Evolutionary conservation across 2,113 vertebrate species (phyloP), one percentile per base, ranked within the genome.

Genomic region (Vimba vimba): DNA sequence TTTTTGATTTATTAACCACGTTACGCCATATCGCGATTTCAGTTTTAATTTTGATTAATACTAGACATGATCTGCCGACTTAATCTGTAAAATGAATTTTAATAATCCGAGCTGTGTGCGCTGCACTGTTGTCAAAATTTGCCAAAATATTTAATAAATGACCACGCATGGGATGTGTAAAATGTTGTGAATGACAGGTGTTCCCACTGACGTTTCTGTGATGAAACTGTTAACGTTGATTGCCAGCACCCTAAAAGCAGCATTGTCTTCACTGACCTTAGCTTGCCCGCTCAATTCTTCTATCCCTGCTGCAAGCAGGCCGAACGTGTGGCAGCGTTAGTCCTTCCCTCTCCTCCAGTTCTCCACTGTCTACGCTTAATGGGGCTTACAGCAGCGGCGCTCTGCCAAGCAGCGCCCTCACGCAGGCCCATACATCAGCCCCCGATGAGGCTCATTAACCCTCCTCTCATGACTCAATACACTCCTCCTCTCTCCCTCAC

Each of bases 291-390:
- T 75, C 73, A 6, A 27, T 75, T 52, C 75, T 77, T 77, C 75
- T 39, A 62, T 23, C 27, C 77, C 36, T 11, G 71, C 36, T 75
- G 19, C 36, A 21, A 36, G 52, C 19, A 13, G 47, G n/a, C 74
- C 43, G 25, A 15, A 77, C 25, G 17, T 59, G 76, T 79, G 76
- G 50, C 76, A 79, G 30, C 4, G 27, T 39, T n/a, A 23, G 50
- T 27, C 36, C 57, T 74, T 86, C 25, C 25, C 47, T 27, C 3
- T 57, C n/a, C 60, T 86, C 39, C 68, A 39, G 85, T 81, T 89
- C 79, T 84, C 91, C 74, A 55, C 86, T 86, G 87, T 86, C 86
- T 90, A 87, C 79, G 88, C 83, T 82, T 91, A 91, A 91, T 91
- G 86, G 89, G 43, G 84, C 88, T 88, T 89, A 81, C 62, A 90